phyloP scores from a whole-genome alignment of 2,888 invertebrate species.

The Cerastis rubricosa region DNA sequence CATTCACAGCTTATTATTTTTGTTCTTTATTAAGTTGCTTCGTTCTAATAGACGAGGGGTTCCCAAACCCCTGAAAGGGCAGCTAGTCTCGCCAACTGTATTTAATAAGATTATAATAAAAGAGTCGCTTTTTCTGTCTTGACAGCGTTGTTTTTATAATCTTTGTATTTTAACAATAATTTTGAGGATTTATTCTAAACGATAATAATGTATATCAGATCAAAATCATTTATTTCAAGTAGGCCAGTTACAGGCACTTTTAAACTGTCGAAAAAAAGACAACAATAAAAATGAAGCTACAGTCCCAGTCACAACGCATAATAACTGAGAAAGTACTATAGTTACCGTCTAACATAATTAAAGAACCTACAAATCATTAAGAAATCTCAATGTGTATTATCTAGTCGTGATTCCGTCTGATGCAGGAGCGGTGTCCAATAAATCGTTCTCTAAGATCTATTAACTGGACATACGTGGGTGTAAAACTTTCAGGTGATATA shows the following conservation, averaged over 20 bases:
- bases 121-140: not conserved
- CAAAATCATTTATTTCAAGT: too few relatives aligned
- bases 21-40: not conserved
- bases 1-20: not conserved
- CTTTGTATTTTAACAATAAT: not conserved
- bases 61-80: not conserved
- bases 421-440: not conserved
- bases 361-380: too few relatives aligned
- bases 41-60: not conserved
- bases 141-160: not conserved
- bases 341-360: too few relatives aligned
- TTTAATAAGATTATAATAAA: not conserved
- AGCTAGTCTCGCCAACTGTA: not conserved
- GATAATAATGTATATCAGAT: too few relatives aligned
- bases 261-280: too few relatives aligned
- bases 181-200: not conserved
- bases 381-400: not conserved
- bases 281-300: too few relatives aligned
- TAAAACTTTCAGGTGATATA: conserved; percentile 1
- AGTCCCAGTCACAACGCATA: too few relatives aligned
- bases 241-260: too few relatives aligned
- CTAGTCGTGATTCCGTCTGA: not conserved
- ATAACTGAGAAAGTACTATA: too few relatives aligned
- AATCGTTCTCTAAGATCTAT: not conserved
- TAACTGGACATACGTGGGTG: not conserved